phyloP scores from a whole-genome alignment of 2,113 vertebrate species.

The Cryptoleucopteryx plumbea region DNA sequence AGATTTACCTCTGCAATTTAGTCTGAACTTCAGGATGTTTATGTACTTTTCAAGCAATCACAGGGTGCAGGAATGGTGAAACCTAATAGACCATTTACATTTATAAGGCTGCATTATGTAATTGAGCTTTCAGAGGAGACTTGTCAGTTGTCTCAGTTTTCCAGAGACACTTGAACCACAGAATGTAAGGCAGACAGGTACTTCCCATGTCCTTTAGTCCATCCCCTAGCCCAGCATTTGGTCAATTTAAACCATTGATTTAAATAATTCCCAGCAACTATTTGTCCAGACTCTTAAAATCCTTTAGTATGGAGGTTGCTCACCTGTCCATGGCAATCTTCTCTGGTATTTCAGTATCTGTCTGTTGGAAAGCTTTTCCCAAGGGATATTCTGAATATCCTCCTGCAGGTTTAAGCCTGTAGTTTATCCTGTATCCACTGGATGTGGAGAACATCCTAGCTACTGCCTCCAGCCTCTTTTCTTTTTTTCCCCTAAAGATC shows the following conservation, averaged over 20 bases:
- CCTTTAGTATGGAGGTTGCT: background rate
- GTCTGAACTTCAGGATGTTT: slow-evolving; percentile 5
- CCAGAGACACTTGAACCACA: background rate
- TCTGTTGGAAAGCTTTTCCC: background rate
- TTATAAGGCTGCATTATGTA: background rate
- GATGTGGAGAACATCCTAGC: background rate
- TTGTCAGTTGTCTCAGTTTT: background rate
- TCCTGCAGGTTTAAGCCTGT: background rate
- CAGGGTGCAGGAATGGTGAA: background rate
- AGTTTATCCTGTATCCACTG: background rate
- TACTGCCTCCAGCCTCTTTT: background rate
- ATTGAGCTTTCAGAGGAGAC: background rate
- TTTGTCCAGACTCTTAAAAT: background rate
- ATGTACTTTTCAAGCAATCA: background rate
- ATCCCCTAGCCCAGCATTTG: background rate
- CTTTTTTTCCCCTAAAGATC: background rate
- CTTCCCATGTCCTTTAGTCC: background rate
- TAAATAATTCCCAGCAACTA: background rate
- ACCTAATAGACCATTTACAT: background rate
- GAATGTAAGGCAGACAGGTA: background rate
- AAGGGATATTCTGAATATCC: background rate
- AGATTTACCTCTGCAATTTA: background rate
- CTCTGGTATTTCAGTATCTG: background rate
- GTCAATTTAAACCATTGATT: background rate
- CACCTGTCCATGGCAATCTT: background rate